A percentile compares a stretch with the other conserved stretches of the same genome.
Evolutionary conservation across 2,797 vertebrate genomes (phyloP).

Genomic region (Dermochelys coriacea): DNA sequence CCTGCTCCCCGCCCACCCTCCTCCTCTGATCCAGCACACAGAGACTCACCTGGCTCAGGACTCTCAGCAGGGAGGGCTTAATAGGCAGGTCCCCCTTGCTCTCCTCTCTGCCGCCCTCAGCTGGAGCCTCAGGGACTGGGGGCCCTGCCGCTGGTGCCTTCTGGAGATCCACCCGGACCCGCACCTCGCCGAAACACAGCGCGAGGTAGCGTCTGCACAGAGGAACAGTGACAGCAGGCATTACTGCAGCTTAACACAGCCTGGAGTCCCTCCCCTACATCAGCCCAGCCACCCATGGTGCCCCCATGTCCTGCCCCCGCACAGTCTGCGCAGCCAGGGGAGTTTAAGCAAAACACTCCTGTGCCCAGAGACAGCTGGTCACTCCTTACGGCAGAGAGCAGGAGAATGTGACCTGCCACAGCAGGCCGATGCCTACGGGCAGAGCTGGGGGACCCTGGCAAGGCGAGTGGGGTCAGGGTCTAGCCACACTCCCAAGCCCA

Average conservation of each 20-base stretch:
- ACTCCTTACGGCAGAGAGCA: not conserved
- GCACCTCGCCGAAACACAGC: constrained; percentile 92
- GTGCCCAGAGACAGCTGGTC: not conserved
- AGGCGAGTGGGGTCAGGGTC: not conserved
- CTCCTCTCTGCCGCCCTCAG: constrained; percentile 54
- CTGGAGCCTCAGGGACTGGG: not conserved
- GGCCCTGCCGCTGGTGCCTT: constrained; percentile 76
- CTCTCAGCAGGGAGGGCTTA: constrained; percentile 86
- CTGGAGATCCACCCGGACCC: constrained; percentile 90
- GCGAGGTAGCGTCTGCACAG: constrained; percentile 90
- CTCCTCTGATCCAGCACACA: fast-evolving
- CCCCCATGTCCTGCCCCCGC: not conserved
- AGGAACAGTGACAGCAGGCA: not conserved
- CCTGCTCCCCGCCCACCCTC: fast-evolving
- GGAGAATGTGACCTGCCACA: not conserved
- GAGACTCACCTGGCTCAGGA: constrained; percentile 90
- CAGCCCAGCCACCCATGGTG: fast-evolving
- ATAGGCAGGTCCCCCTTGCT: constrained; percentile 74
- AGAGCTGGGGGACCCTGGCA: not conserved
- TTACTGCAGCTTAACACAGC: not conserved
- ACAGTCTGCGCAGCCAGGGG: not conserved
- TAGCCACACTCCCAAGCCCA: not conserved
- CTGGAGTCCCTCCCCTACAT: not conserved
- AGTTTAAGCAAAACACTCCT: not conserved
- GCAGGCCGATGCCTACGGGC: not conserved